These are phyloP conservation scores for Drosophila nannoptera DNA, from an alignment of 1,140 invertebrate species.

Conservation along the genomic window DNA sequence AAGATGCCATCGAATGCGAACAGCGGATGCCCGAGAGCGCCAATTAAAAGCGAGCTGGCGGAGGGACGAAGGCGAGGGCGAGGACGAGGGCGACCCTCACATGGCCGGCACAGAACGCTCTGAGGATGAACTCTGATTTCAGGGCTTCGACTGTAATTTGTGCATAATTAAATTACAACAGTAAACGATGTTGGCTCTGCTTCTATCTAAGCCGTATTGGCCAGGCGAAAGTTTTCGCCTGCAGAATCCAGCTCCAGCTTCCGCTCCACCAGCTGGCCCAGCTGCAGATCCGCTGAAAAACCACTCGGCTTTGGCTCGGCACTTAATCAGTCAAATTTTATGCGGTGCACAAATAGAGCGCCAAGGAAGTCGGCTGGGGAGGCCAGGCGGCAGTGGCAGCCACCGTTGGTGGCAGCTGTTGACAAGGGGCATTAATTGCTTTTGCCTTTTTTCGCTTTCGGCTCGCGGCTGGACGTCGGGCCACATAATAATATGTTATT, in stretches of 20 bases:
- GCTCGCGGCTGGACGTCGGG: constrained; percentile 14
- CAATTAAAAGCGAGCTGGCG: too few relatives aligned
- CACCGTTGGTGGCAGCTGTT: constrained; percentile 49
- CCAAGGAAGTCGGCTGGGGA: neutral
- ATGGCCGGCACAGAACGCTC: too few relatives aligned
- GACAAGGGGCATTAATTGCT: constrained; percentile 63
- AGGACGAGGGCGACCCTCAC: too few relatives aligned
- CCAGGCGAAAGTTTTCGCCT: constrained; percentile 54
- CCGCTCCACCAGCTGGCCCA: neutral
- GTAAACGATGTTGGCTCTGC: too few relatives aligned
- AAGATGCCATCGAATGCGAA: constrained; percentile 51
- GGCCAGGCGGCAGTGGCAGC: neutral
- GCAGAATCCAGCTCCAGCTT: constrained; percentile 35
- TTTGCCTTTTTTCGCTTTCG: constrained; percentile 35
- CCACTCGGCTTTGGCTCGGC: constrained; percentile 42
- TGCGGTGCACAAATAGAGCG: constrained; percentile 30
- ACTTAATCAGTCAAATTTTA: constrained; percentile 73
- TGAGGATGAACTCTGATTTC: too few relatives aligned
- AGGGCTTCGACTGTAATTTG: too few relatives aligned
- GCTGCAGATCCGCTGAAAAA: constrained; percentile 8
- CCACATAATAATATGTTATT: constrained; percentile 46
- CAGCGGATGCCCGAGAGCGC: too few relatives aligned
- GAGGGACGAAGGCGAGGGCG: too few relatives aligned
- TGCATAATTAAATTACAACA: too few relatives aligned
- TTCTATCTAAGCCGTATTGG: neutral